phyloP scores from a whole-genome alignment of 1,140 invertebrate genomes.

The Plutomurus gul region DNA sequence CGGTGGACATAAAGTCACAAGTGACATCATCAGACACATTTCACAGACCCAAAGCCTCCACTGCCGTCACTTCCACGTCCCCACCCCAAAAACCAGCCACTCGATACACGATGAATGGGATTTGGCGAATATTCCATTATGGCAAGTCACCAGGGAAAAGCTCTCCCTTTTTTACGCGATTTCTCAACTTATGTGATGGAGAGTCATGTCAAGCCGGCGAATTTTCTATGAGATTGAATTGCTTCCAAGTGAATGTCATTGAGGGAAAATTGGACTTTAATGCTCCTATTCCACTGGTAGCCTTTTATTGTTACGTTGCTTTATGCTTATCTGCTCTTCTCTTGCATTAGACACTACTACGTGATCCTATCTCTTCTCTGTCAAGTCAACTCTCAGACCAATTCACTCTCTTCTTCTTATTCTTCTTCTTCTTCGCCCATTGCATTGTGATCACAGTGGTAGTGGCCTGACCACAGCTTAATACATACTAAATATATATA shows the following conservation, averaged over 20 bases:
- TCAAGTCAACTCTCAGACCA: not conserved
- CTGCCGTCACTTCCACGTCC: too few relatives aligned
- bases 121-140: constrained; percentile 25
- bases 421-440: not conserved
- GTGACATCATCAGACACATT: not conserved
- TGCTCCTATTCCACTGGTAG: constrained; percentile 15
- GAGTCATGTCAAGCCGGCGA: constrained; percentile 24
- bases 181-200: constrained; percentile 27
- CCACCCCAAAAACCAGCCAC: too few relatives aligned
- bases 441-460: not conserved
- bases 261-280: constrained; percentile 29
- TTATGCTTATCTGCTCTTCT: not conserved
- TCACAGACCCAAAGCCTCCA: not conserved
- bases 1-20: not conserved
- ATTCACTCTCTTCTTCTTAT: not conserved
- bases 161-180: constrained; percentile 28
- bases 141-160: constrained; percentile 16
- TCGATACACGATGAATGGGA: constrained; percentile 4
- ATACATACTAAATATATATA: not conserved
- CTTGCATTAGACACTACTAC: not conserved
- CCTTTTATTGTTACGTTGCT: constrained; percentile 18
- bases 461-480: not conserved
- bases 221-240: constrained; percentile 30
- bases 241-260: constrained; percentile 28
- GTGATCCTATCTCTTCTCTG: not conserved